Conservation (phyloP, 2,797 vertebrate species). For the Pseudotriccus pelzelni region DNA sequence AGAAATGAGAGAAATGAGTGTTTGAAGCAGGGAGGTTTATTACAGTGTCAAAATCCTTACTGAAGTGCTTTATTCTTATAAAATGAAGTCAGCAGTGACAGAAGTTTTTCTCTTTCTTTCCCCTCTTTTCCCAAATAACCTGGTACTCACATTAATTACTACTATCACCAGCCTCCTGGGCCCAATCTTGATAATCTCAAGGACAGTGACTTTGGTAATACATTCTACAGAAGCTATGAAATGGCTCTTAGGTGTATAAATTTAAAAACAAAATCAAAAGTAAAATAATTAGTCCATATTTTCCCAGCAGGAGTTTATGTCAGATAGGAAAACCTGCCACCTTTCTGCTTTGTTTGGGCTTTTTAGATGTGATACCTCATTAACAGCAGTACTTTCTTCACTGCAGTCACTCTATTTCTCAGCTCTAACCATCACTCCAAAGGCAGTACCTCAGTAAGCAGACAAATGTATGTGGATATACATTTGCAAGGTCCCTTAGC, state of each 20-base stretch:
- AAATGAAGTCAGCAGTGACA: not conserved
- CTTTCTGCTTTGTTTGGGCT: not conserved
- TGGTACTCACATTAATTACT: not conserved
- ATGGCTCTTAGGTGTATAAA: not conserved
- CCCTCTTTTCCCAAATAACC: not conserved
- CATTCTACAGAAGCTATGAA: not conserved
- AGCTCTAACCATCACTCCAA: not conserved
- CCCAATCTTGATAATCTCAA: not conserved
- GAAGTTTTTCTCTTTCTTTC: not conserved
- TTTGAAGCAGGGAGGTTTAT: not conserved
- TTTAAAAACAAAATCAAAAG: not conserved
- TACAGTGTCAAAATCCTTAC: not conserved
- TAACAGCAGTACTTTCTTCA: not conserved
- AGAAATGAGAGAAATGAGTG: not conserved
- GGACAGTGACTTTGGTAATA: not conserved
- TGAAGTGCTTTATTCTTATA: not conserved
- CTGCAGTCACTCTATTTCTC: not conserved
- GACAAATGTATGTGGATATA: not conserved
- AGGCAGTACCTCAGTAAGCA: not conserved
- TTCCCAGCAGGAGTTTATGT: not conserved
- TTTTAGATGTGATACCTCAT: not conserved
- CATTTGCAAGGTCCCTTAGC: not conserved
- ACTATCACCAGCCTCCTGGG: not conserved
- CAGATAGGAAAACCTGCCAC: not conserved
- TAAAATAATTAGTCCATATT: not conserved